Percentiles rank a stretch among this genome's conserved stretches.
These are phyloP conservation scores for Ahaetulla prasina DNA, from an alignment of 2,113 vertebrate species.

Conservation along the genomic window DNA sequence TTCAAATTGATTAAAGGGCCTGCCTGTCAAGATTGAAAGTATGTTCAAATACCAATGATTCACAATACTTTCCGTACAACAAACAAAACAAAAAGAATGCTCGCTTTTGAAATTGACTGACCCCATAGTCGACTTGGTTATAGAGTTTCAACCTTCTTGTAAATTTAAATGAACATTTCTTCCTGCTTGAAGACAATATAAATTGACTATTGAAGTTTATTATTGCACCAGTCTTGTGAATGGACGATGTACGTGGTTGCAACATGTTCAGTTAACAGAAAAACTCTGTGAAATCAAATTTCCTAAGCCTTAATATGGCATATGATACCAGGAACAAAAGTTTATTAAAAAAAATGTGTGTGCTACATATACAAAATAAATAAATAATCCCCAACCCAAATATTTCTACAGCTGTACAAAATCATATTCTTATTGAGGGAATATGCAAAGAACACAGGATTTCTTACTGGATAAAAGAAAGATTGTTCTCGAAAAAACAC, in stretches of 20 bases:
- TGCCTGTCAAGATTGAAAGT: neutral
- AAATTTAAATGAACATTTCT: neutral
- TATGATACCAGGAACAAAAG: constrained; percentile 3
- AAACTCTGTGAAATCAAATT: neutral
- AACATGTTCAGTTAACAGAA: neutral
- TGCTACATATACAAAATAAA: neutral
- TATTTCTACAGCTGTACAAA: neutral
- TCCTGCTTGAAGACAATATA: neutral
- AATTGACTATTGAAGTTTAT: neutral
- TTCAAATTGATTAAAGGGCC: neutral
- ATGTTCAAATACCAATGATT: neutral
- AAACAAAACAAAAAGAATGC: neutral
- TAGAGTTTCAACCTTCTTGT: neutral
- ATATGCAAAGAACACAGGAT: neutral
- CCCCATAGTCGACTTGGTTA: too few relatives aligned
- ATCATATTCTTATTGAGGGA: neutral
- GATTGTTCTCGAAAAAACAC: neutral
- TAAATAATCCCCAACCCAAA: neutral
- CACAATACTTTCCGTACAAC: neutral
- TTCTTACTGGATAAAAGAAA: neutral
- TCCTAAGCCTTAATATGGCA: neutral
- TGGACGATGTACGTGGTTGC: neutral
- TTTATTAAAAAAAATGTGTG: neutral
- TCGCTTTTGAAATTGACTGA: neutral
- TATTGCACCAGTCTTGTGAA: neutral